Evolutionary conservation across 2,113 vertebrate genomes (phyloP).

Genomic region (Paratilapia polleni): DNA sequence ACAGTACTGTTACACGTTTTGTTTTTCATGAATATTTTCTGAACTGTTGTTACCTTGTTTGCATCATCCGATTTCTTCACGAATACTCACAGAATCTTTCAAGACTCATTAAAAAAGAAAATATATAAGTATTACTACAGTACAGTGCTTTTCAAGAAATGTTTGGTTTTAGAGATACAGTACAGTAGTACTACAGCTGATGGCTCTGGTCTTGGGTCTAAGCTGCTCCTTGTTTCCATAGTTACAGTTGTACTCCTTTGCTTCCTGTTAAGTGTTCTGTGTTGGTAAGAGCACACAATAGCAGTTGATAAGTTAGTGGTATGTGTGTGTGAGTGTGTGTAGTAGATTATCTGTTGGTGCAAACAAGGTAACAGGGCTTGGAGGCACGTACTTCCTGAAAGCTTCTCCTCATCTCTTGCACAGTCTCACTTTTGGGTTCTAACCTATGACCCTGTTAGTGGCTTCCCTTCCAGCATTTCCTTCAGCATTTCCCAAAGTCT

Average conservation of each 20-base stretch:
- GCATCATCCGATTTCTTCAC: conserved; percentile 53
- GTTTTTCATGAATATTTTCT: conserved; percentile 52
- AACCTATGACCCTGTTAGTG: conserved; percentile 46
- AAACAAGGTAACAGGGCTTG: conserved; percentile 78
- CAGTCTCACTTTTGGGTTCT: conserved; percentile 49
- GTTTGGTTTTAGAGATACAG: background rate
- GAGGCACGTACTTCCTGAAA: conserved; percentile 62
- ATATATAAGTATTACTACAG: background rate
- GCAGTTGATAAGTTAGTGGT: background rate
- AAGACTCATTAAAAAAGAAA: background rate
- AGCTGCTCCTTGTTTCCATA: conserved; percentile 50
- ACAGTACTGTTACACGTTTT: conserved; percentile 52
- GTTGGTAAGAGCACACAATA: conserved; percentile 9
- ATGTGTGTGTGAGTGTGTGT: background rate
- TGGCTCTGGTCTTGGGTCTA: conserved; percentile 6
- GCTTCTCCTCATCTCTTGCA: conserved; percentile 63
- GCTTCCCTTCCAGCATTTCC: conserved; percentile 27
- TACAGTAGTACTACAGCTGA: background rate
- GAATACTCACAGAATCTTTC: background rate
- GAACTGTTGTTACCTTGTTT: conserved; percentile 78
- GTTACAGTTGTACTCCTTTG: conserved; percentile 33
- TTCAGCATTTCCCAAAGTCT: conserved; percentile 25
- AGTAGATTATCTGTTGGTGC: conserved; percentile 50
- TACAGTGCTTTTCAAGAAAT: background rate
- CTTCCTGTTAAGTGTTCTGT: conserved; percentile 8